Evolutionary conservation across 2,113 vertebrate species (phyloP), one percentile per base, ranked within the genome.

Genomic region (Nothoprocta perdicaria): DNA sequence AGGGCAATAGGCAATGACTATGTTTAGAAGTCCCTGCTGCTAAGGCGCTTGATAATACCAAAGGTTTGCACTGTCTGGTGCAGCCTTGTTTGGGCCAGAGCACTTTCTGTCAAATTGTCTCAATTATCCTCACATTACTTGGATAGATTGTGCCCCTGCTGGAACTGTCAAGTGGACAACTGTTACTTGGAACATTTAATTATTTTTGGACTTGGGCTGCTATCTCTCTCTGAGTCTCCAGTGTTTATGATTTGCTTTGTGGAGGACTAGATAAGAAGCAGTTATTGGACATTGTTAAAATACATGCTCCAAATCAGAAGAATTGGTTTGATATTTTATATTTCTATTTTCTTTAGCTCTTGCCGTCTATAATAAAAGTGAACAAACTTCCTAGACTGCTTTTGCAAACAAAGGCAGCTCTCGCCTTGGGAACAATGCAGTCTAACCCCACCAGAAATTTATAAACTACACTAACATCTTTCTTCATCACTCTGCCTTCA

Each of bases 111-210:
- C 31, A 83, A 53, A 79, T 83, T 81, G 48, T 87, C 72, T 93
- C 82, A n/a, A 19, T 93, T 93, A 84, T 71, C 38, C 29, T 15
- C 84, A 24, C 33, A 60, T 94, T 91, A 62, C 60, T 95, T 95
- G 69, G 63, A 76, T 53, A 76, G 55, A 84, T 62, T 58, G 19
- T 58, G 45, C 41, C 72, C 14, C 66, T 45, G 18, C 76, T 89
- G 80, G 66, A 86, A 93, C 83, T 92, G 71, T 86, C 52, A 92
- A 62, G 35, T 35, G 72, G 86, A 94, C 35, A 66, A 33, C 83
- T 86, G 88, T 94, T 95, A 85, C 86, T 93, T 92, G 45, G n/a
- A 80, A 77, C 78, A 79, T 76, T 66, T 89, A 92, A 92, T 90
- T 94, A 79, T 52, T 93, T 86, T 90, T 77, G 8, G 24, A 38